Evolutionary conservation across 2,888 invertebrate genomes (phyloP).

Genomic region (Cheilosia urbana): DNA sequence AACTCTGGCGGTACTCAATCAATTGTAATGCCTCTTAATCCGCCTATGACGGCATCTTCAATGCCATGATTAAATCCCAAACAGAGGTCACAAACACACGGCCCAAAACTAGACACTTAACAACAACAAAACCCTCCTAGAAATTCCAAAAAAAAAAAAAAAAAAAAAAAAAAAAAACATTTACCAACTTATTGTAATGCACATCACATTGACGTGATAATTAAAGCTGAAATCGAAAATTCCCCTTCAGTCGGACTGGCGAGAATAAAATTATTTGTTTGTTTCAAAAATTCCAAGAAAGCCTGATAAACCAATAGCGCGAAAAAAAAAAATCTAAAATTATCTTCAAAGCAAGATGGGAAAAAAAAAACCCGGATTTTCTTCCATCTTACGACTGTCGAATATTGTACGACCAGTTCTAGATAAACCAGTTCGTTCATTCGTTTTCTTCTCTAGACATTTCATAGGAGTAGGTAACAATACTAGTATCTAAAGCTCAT

Average conservation of each 20-base stretch:
- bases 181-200: background rate
- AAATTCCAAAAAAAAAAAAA: constrained; percentile 21
- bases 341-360: background rate
- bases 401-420: constrained; percentile 14
- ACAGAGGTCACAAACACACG: too few relatives aligned
- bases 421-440: constrained; percentile 24
- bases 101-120: too few relatives aligned
- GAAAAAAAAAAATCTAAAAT: background rate
- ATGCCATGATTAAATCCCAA: too few relatives aligned
- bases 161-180: constrained; percentile 9
- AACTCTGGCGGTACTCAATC: too few relatives aligned
- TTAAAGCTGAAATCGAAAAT: constrained; percentile 38
- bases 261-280: background rate
- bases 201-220: constrained; percentile 44
- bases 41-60: too few relatives aligned
- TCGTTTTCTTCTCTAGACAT: background rate
- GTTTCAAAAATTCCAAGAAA: constrained; percentile 12
- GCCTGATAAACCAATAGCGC: constrained; percentile 22
- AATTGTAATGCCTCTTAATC: too few relatives aligned
- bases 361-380: constrained; percentile 39
- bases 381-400: constrained; percentile 1
- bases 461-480: constrained; percentile 1
- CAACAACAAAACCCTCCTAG: constrained; percentile 3
- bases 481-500: background rate
- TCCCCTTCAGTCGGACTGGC: constrained; percentile 35